A percentile compares a stretch with the other conserved stretches of the same genome.
These are phyloP conservation scores for Pseudomyrmex pallidus DNA, from an alignment of 1,140 invertebrate genomes.

Conservation along the genomic window DNA sequence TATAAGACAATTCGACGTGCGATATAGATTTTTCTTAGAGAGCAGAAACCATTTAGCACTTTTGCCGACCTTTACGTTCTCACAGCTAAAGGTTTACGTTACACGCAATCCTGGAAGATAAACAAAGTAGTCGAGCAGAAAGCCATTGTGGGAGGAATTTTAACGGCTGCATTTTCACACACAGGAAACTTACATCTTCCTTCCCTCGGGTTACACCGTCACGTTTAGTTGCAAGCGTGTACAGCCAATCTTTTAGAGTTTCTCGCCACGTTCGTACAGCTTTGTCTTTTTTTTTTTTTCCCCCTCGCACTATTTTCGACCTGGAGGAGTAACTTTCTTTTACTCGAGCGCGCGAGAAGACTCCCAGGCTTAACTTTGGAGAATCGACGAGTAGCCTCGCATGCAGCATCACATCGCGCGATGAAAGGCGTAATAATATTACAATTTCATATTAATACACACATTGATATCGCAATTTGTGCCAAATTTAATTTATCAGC, in stretches of 20 bases:
- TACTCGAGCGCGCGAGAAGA: neutral
- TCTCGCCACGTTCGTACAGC: conserved; percentile 42
- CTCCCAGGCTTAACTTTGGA: conserved; percentile 29
- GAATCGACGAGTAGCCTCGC: neutral
- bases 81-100: neutral
- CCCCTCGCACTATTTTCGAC: conserved; percentile 28
- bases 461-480: neutral
- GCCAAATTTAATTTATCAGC: neutral
- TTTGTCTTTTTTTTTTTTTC: conserved; percentile 5
- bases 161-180: conserved; percentile 6
- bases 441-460: too few relatives aligned
- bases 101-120: neutral
- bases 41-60: too few relatives aligned
- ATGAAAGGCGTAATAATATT: too few relatives aligned
- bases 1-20: too few relatives aligned
- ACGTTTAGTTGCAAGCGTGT: conserved; percentile 51
- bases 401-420: neutral
- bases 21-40: too few relatives aligned
- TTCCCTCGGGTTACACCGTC: conserved; percentile 27
- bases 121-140: neutral
- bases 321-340: conserved; percentile 26
- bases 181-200: conserved; percentile 30
- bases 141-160: conserved; percentile 5
- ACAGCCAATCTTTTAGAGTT: conserved; percentile 39
- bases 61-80: neutral